These are phyloP conservation scores for Erannis defoliaria DNA, from an alignment of 2,888 invertebrate genomes.

Conservation along the genomic window DNA sequence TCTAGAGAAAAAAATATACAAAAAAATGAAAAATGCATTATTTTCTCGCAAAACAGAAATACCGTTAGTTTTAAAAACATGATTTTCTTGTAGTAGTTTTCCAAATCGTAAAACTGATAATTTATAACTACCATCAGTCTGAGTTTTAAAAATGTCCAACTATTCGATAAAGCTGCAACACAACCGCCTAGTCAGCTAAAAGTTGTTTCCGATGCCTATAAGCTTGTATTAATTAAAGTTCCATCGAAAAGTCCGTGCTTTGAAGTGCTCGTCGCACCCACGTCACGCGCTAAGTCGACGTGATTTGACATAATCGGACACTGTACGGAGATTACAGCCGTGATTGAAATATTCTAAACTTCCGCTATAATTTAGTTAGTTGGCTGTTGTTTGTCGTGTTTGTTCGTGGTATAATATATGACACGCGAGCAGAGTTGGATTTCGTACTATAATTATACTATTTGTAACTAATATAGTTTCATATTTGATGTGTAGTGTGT, in stretches of 20 bases:
- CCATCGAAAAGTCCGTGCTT: constrained; percentile 38
- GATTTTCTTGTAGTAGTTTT: too few species aligned
- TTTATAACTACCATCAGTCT: not conserved
- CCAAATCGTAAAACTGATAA: too few species aligned
- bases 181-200: constrained; percentile 11
- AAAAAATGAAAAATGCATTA: too few species aligned
- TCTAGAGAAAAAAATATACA: too few species aligned
- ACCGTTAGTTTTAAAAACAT: too few species aligned
- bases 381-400: not conserved
- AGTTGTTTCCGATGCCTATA: constrained; percentile 15
- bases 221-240: constrained; percentile 49
- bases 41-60: too few species aligned
- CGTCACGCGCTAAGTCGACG: constrained; percentile 52
- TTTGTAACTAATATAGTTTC: too few species aligned
- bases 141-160: not conserved
- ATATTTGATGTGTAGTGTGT: too few species aligned
- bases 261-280: constrained; percentile 50
- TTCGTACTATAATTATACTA: too few species aligned
- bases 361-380: constrained; percentile 13
- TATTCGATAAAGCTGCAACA: constrained; percentile 5
- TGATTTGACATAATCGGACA: constrained; percentile 49
- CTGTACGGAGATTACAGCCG: constrained; percentile 30
- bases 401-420: not conserved
- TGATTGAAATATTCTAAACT: constrained; percentile 29
- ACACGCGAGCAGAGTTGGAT: not conserved